Percentiles rank a stretch among this genome's conserved stretches.
Evolutionary conservation across 2,888 invertebrate genomes (phyloP).

Genomic region (Drosophila hamatofila): DNA sequence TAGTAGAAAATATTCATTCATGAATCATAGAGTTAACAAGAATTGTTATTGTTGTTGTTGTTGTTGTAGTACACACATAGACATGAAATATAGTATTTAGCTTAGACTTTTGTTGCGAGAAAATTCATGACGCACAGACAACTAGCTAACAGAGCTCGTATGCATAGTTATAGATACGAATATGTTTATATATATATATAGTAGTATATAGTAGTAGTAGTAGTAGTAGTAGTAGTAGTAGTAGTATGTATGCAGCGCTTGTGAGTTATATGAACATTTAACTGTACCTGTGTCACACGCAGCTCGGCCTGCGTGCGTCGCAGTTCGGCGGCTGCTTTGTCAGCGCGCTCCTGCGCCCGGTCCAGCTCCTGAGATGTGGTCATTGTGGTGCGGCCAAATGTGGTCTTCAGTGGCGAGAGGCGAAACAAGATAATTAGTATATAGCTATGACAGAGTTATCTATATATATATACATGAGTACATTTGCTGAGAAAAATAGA

Average conservation of each 20-base stretch:
- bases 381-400: conserved; percentile 92
- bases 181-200: conserved; percentile 52
- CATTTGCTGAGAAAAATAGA: not conserved
- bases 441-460: not conserved
- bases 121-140: conserved; percentile 48
- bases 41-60: conserved; percentile 29
- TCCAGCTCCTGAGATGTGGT: conserved; percentile 94
- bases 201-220: conserved; percentile 23
- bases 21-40: conserved; percentile 23
- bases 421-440: conserved; percentile 69
- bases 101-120: conserved; percentile 35
- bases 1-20: conserved; percentile 23
- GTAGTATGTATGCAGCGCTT: conserved; percentile 30
- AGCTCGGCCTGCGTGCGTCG: conserved; percentile 95
- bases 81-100: conserved; percentile 35
- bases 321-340: conserved; percentile 93
- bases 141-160: conserved; percentile 62
- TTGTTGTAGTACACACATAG: conserved; percentile 60
- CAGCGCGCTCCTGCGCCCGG: conserved; percentile 93
- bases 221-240: conserved; percentile 18
- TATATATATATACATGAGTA: not conserved
- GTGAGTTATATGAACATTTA: conserved; percentile 18
- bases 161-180: conserved; percentile 35
- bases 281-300: conserved; percentile 91
- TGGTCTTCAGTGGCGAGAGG: conserved; percentile 85